Conservation (phyloP, 1,140 invertebrate species). For the Portunus trituberculatus region DNA sequence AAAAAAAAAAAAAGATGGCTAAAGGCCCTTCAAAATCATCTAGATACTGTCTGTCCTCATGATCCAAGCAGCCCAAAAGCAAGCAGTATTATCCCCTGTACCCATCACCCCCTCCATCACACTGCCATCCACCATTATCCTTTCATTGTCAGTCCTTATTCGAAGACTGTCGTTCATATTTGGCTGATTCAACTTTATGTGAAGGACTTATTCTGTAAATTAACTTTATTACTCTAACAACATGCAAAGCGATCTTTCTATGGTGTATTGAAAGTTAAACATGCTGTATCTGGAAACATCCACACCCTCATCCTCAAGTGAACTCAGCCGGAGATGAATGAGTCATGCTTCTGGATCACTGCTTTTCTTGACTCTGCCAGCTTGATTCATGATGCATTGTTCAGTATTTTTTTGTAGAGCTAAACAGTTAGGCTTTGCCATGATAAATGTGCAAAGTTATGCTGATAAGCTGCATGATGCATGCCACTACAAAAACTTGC, state of each 20-base stretch:
- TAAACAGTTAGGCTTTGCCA: not conserved
- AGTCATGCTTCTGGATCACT: not conserved
- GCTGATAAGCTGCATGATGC: constrained; percentile 36
- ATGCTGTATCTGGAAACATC: not conserved
- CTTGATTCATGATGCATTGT: not conserved
- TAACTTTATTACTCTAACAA: not conserved
- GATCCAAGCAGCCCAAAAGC: not conserved
- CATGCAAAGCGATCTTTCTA: not conserved
- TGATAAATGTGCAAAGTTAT: not conserved
- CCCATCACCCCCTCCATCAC: constrained; percentile 16
- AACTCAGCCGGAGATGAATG: constrained; percentile 5
- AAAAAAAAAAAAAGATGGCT: not conserved
- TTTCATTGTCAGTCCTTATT: not conserved
- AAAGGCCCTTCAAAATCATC: not conserved
- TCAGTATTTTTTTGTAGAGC: not conserved
- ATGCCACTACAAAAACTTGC: constrained; percentile 3
- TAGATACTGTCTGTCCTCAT: not conserved
- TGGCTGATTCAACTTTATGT: not conserved
- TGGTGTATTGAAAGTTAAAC: not conserved
- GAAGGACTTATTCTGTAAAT: not conserved
- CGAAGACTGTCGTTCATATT: constrained; percentile 14
- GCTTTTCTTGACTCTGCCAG: not conserved
- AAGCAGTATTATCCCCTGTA: not conserved
- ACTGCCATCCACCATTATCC: not conserved
- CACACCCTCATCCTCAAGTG: not conserved